Evolutionary conservation across 2,888 invertebrate species (phyloP).

Genomic region (Cyaniris semiargus): DNA sequence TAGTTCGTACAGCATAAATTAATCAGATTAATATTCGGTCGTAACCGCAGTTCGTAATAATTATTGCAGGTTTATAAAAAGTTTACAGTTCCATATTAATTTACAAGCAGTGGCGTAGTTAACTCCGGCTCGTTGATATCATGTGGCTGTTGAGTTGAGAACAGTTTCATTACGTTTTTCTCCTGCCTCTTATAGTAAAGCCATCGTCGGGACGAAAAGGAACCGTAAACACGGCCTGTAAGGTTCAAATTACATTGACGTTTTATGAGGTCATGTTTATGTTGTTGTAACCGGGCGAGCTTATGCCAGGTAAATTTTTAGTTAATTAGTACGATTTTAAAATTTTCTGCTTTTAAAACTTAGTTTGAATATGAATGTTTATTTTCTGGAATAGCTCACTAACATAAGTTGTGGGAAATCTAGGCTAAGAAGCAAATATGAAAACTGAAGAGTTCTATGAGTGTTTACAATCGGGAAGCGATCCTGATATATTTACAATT

Average conservation of each 20-base stretch:
- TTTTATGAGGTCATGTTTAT: conserved; percentile 21
- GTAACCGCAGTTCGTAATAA: background rate
- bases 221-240: background rate
- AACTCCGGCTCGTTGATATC: conserved; percentile 14
- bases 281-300: conserved; percentile 46
- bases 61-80: conserved; percentile 4
- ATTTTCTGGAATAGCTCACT: conserved; percentile 20
- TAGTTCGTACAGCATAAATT: background rate
- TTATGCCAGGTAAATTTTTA: conserved; percentile 56
- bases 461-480: background rate
- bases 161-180: conserved; percentile 26
- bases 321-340: conserved; percentile 57
- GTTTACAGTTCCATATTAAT: conserved; percentile 14
- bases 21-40: conserved; percentile 2
- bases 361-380: conserved; percentile 23
- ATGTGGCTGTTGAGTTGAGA: conserved; percentile 28
- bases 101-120: conserved; percentile 19
- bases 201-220: background rate
- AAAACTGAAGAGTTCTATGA: background rate
- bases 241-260: conserved; percentile 3
- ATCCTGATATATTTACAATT: background rate
- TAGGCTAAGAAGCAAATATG: background rate
- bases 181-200: conserved; percentile 9
- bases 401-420: conserved; percentile 18
- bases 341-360: conserved; percentile 35